Evolutionary conservation across 2,113 vertebrate genomes (phyloP), one percentile per base, ranked within the genome.

Genomic region (Numenius arquata): DNA sequence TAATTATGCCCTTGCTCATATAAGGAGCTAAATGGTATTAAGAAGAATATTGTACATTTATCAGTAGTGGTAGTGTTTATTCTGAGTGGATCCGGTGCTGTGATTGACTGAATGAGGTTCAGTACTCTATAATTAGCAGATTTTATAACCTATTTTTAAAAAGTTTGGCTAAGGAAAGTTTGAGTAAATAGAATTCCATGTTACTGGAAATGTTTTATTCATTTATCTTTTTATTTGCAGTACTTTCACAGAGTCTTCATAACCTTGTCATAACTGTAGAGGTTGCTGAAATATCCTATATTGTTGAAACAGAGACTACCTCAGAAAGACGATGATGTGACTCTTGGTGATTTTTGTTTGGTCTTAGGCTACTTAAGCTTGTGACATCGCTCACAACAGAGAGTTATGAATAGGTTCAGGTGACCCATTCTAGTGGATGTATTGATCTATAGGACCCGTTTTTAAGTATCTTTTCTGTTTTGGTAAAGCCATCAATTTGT

Each of bases 231-330:
- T 92, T 92, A 92, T 95, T 89, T 59, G 92, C 77, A 81, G 63
- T 97, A 97, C 88, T 97, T 97, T 93, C 50, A 77, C 59, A 80
- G 45, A 88, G 41, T 90, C 75, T 92, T 90, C 20, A 34, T 93
- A 97, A 97, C 94, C 96, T 98, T 97, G 93, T 94, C 83, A 94
- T 62, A 93, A 96, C 91, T 91, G 85, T 93, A 96, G 88, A 97
- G 92, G 85, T 90, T 97, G 81, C 67, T 95, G 94, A 96, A 96
- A 93, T 93, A 82, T 89, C 50, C 73, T 68, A 3, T 66, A 32
- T 52, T 83, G 25, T 78, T 95, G 72, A 21, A 74, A 95, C 72
- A 97, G 66, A 72, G 80, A 94, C 75, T 85, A 83, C 91, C 92
- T 97, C 85, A 94, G 95, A 95, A 96, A 98, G 73, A 71, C 70